These are phyloP conservation scores for Tympanoctomys barrerae DNA, from an alignment of 2,797 vertebrate genomes.

Conservation along the genomic window DNA sequence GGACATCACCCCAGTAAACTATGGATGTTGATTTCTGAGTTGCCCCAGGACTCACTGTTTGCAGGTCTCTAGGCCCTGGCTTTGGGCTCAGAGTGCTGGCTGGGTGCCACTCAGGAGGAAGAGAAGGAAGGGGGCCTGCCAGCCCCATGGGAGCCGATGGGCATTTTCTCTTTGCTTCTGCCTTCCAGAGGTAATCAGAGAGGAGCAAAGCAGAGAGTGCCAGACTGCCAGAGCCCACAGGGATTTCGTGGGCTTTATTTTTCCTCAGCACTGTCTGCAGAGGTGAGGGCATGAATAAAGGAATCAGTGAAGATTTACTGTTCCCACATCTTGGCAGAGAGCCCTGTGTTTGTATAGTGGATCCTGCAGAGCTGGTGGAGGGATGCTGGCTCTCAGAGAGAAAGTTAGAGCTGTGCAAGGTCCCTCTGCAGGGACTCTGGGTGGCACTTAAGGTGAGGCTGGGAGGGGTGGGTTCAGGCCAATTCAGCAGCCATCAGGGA, in stretches of 20 bases:
- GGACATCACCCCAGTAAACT: neutral
- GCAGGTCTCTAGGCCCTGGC: neutral
- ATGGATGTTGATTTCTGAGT: no score
- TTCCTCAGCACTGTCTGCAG: slow-evolving; percentile 52
- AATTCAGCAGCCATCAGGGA: neutral
- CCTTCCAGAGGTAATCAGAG: neutral
- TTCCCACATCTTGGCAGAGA: slow-evolving; percentile 14
- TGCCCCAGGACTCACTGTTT: neutral
- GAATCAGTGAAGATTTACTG: slow-evolving; percentile 70
- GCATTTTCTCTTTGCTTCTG: neutral
- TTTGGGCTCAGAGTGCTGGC: neutral
- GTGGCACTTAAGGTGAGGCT: neutral
- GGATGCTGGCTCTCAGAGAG: neutral
- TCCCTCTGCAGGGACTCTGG: neutral
- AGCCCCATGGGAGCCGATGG: fast-evolving
- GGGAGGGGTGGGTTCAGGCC: neutral
- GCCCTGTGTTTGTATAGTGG: slow-evolving; percentile 47
- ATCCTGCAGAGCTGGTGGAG: neutral
- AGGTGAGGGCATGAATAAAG: slow-evolving; percentile 72
- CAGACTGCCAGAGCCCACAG: neutral
- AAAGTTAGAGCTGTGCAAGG: neutral
- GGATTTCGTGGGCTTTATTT: slow-evolving; percentile 70
- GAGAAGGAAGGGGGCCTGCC: no score
- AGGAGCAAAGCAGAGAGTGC: slow-evolving; percentile 4
- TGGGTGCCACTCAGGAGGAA: neutral